Conservation (phyloP, 1,140 invertebrate genomes). For the Bradysia coprophila region DNA sequence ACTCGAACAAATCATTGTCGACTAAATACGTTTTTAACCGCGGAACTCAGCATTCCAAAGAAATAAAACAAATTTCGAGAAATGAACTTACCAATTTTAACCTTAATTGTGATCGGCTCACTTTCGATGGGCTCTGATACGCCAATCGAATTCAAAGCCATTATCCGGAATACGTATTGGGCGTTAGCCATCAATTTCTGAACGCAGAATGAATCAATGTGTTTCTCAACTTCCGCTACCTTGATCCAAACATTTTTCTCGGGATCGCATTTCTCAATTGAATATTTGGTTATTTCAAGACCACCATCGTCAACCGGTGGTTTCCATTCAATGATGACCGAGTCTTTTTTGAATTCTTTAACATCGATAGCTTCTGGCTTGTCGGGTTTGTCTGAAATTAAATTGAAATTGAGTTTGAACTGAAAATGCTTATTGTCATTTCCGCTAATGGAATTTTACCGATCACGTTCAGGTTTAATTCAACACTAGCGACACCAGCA, state of each 20-base stretch:
- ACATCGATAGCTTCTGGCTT: slow-evolving; percentile 58
- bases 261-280: slow-evolving; percentile 59
- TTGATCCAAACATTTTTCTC: slow-evolving; percentile 48
- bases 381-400: slow-evolving; percentile 53
- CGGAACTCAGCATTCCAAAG: too few species aligned
- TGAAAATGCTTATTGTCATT: too few species aligned
- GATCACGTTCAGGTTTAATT: slow-evolving; percentile 60
- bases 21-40: too few species aligned
- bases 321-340: slow-evolving; percentile 60
- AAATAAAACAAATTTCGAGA: too few species aligned
- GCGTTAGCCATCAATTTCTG: slow-evolving; percentile 56
- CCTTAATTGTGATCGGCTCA: slow-evolving; percentile 42
- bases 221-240: slow-evolving; percentile 55
- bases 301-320: slow-evolving; percentile 65
- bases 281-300: slow-evolving; percentile 56
- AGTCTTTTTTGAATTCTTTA: slow-evolving; percentile 51
- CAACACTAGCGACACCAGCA: slow-evolving; percentile 45
- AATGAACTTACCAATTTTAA: slow-evolving; percentile 31
- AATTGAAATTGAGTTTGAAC: slow-evolving; percentile 3
- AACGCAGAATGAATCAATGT: slow-evolving; percentile 49
- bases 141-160: slow-evolving; percentile 65
- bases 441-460: slow-evolving; percentile 32
- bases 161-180: slow-evolving; percentile 71
- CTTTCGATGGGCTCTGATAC: slow-evolving; percentile 54
- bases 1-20: too few species aligned